Evolutionary conservation across 1,140 invertebrate genomes (phyloP).

Genomic region (Drosophila albomicans): DNA sequence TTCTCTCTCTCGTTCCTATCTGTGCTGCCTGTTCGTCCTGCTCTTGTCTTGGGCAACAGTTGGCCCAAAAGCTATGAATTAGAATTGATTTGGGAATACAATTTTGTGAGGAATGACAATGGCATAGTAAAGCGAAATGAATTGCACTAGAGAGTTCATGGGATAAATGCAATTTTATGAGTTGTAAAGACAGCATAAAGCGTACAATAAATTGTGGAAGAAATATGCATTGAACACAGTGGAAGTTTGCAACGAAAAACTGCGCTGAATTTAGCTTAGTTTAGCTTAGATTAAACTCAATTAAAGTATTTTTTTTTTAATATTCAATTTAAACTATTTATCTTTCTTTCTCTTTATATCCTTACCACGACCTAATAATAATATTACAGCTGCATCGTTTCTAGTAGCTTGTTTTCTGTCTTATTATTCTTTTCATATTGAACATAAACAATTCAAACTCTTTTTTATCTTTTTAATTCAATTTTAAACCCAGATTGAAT

Average conservation of each 20-base stretch:
- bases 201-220: not conserved
- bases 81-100: conserved; percentile 39
- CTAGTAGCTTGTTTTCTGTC: too few relatives aligned
- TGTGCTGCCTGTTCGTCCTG: not conserved
- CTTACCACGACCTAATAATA: too few relatives aligned
- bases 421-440: too few relatives aligned
- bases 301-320: too few relatives aligned
- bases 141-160: conserved; percentile 18
- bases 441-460: too few relatives aligned
- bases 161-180: conserved; percentile 15
- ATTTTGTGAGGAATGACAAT: conserved; percentile 10
- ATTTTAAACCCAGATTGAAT: too few relatives aligned
- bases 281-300: too few relatives aligned
- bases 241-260: not conserved
- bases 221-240: not conserved
- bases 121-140: not conserved
- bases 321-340: too few relatives aligned
- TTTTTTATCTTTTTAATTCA: not conserved
- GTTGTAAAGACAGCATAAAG: conserved; percentile 3
- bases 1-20: not conserved
- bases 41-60: conserved; percentile 29
- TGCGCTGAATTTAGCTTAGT: too few relatives aligned
- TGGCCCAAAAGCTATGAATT: conserved; percentile 33
- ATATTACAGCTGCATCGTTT: too few relatives aligned
- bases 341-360: too few relatives aligned